Conservation (phyloP, 2,797 vertebrate genomes). For the Cossypha heuglini region DNA sequence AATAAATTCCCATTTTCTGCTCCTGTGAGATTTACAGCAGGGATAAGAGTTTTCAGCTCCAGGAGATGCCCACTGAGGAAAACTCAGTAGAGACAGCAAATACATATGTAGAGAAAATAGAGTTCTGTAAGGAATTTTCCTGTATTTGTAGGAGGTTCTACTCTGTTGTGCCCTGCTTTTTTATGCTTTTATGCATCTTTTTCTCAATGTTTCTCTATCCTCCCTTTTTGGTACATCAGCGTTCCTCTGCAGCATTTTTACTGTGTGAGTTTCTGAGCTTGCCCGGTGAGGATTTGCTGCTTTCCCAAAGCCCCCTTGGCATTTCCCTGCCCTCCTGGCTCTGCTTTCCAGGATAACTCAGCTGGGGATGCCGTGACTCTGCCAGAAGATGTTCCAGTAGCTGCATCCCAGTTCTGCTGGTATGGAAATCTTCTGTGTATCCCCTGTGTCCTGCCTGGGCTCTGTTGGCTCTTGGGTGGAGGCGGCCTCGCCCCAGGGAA, state of each 20-base stretch:
- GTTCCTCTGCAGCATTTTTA: neutral
- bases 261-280: fast-evolving
- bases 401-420: neutral
- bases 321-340: neutral
- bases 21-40: neutral
- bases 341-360: neutral
- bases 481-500: fast-evolving
- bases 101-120: neutral
- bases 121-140: neutral
- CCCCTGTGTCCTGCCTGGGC: fast-evolving
- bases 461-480: neutral
- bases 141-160: neutral
- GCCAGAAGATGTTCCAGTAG: neutral
- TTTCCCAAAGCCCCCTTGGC: neutral
- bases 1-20: neutral
- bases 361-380: fast-evolving
- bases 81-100: neutral
- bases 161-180: neutral
- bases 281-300: neutral
- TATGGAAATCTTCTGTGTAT: neutral
- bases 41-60: neutral
- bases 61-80: neutral
- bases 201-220: fast-evolving
- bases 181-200: neutral
- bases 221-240: neutral